A percentile compares a stretch with the other conserved stretches of the same genome.
Evolutionary conservation across 1,140 invertebrate genomes (phyloP).

Genomic region (Brachionus sp.): DNA sequence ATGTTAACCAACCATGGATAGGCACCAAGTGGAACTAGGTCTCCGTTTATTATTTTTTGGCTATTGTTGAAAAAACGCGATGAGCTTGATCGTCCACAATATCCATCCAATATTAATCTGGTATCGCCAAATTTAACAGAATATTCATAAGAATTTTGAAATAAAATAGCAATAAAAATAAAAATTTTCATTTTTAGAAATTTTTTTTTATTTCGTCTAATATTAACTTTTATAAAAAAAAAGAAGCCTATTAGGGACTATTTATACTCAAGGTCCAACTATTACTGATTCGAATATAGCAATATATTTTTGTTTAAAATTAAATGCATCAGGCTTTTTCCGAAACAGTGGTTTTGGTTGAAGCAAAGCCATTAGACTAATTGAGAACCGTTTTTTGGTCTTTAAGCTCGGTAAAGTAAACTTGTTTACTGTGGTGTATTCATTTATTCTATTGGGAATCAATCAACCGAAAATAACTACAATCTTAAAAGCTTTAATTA

Average conservation of each 20-base stretch:
- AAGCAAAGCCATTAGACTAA: background rate
- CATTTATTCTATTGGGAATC: background rate
- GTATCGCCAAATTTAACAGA: background rate
- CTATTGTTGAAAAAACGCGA: background rate
- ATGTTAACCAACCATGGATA: conserved; percentile 37
- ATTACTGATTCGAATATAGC: too few relatives aligned
- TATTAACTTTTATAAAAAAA: background rate
- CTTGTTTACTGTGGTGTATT: background rate
- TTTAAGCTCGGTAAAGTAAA: background rate
- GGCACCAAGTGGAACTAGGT: background rate
- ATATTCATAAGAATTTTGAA: background rate
- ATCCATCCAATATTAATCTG: background rate
- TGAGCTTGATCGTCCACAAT: background rate
- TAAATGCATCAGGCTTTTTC: background rate
- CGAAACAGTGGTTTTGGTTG: background rate
- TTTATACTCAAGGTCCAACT: too few relatives aligned
- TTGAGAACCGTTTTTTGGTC: background rate
- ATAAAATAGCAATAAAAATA: background rate
- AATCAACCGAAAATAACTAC: background rate
- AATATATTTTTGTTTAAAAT: background rate
- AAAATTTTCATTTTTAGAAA: background rate
- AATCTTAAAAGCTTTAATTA: background rate
- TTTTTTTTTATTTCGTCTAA: background rate
- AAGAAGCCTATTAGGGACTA: too few relatives aligned
- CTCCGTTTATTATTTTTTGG: conserved; percentile 31